Evolutionary conservation across 64 coral and sea anemone genomes (phyloP), one percentile per base, ranked within the genome.

Genomic region (Stylophora pistillata): DNA sequence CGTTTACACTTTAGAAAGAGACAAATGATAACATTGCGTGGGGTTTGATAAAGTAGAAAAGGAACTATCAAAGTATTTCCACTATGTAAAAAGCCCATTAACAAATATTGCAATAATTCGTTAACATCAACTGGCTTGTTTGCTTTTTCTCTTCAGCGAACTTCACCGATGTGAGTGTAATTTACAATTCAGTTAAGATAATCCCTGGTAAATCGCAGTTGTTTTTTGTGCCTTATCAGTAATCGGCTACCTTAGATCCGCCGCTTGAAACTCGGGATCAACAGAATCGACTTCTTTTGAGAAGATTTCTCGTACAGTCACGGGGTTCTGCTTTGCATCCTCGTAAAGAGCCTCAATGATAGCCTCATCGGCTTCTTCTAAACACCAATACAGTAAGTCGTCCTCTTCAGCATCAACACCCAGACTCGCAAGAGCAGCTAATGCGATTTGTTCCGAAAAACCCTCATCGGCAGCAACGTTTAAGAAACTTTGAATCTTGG

Each of bases 361-460:
- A n/a, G 77, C 88, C 0, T 81, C 62, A 72, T 89, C 76, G 5
- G 54, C 13, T 80, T 89, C 76, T 33, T 56, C 88, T 56, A 89
- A 2, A 9, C 68, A 78, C 76, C 60, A 81, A 0, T 66, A n/a
- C 17, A 89, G 13, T 65, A 89, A 69, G 66, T 89, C 77, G 17
- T 89, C 88, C 81, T 79, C 88, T 0, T 29, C 34, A 58, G 88
- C 88, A 58, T 71, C 14, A 10, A 78, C 76, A 58, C 88, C 88
- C 18, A 65, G 15, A 70, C 74, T 57, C 3, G 54, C 73, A 12
- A 89, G 55, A 72, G 88, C 88, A 21, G 75, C 76, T 2, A 89
- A 11, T 4, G 75, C 61, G 13, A 78, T 27, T 56, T 89, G 37
- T 15, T 89, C 76, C 4, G 37, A 72, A 61, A 72, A 81, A 12